Base-by-base conservation (phyloP, 2,888 invertebrate species). In the Callosobruchus maculatus region DNA sequence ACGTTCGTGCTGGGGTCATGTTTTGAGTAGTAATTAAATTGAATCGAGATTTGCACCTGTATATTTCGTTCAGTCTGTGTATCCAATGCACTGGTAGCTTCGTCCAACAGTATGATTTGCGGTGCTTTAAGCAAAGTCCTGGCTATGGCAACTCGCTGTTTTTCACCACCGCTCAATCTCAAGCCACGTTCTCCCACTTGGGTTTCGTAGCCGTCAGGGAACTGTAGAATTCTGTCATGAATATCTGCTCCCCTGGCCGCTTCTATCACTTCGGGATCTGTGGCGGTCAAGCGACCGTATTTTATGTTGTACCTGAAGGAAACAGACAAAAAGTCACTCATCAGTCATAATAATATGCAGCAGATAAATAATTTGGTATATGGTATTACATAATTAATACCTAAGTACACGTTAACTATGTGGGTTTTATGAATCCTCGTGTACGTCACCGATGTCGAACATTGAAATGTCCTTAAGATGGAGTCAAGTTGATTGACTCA, bases 61-160 rank as follows among this genome's bases (percentile, higher is more conserved):
- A 96, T 96, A 85, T 95, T 94, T 73, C 97, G 90, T 85, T 99
- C 99, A 0, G 98, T 98, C 82, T 97, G 93, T 0, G 98, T 98
- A 85, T 99, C 98, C 66, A 99, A 88, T 0, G 98, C 97, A 73
- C 97, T 97, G 0, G 97, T 97, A 0, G 97, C 98, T 88, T 99
- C 99, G 86, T 99, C 99, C 9, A 99, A 88, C 2, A 99, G 88
- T 13, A 99, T 95, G 76, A 98, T 93, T 67, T 92, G 91, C 0
- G 98, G 98, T 2, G 95, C 91, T 86, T 99, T 99, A 22, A 99
- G 89, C 22, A 99, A 90, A 0, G 98, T 98, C 77, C 99, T 89
- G 0, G 99, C 99, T 78, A 99, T 99, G 0, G 98, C 99, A 74
- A 99, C 96, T 79, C 98, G 90, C 86, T 99, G 99, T 84, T 99